These are phyloP conservation scores for Seriola aureovittata DNA, from an alignment of 2,113 vertebrate species.

Conservation along the genomic window DNA sequence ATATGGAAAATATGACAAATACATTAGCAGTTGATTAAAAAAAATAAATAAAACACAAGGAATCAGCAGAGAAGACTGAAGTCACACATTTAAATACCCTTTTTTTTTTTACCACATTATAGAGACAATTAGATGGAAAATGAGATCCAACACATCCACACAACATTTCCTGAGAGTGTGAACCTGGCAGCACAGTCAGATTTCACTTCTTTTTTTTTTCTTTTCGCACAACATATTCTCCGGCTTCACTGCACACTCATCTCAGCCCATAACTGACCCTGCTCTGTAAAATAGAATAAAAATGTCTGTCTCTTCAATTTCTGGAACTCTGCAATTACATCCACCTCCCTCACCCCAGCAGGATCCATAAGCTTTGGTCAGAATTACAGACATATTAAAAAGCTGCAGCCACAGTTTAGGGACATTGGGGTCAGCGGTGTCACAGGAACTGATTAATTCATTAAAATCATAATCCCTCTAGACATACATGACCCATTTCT, in stretches of 20 bases:
- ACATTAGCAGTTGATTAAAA: not conserved
- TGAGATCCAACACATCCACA: not conserved
- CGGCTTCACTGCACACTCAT: not conserved
- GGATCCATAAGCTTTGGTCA: not conserved
- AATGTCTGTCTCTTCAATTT: not conserved
- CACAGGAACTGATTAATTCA: constrained; percentile 49
- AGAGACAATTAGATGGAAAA: too few relatives aligned
- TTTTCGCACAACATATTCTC: not conserved
- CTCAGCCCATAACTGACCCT: not conserved
- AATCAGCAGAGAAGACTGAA: not conserved
- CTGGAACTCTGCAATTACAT: not conserved
- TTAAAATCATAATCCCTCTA: constrained; percentile 47
- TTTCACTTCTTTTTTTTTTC: not conserved
- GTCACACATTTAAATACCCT: too few relatives aligned
- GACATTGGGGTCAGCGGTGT: constrained; percentile 30
- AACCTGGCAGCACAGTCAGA: not conserved
- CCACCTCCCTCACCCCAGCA: not conserved
- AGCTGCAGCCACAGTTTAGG: constrained; percentile 2
- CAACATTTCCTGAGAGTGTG: not conserved
- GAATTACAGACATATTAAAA: not conserved
- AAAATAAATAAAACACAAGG: not conserved
- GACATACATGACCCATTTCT: constrained; percentile 62
- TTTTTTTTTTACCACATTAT: too few relatives aligned
- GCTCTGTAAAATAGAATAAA: not conserved
- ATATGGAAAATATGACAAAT: constrained; percentile 7